These are phyloP conservation scores for Hepsetus odoe DNA, from an alignment of 2,113 vertebrate species.

Conservation along the genomic window DNA sequence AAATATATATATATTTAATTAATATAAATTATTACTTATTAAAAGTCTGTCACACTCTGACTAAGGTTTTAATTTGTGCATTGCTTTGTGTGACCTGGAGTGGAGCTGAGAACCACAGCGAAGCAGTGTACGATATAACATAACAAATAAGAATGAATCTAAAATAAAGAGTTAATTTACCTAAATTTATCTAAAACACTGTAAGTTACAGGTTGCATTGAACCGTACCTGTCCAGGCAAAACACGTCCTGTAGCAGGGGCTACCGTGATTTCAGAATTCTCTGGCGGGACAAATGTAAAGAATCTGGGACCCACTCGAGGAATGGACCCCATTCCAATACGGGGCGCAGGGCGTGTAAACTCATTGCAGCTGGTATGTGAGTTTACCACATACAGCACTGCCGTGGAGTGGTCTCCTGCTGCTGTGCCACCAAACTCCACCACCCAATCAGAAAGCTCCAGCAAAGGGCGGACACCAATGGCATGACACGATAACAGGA, in stretches of 20 bases:
- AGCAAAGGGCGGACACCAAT: slow-evolving; percentile 84
- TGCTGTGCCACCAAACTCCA: slow-evolving; percentile 86
- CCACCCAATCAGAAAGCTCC: slow-evolving; percentile 84
- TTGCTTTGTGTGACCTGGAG: too few species aligned
- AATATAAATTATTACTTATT: too few species aligned
- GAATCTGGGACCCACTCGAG: slow-evolving; percentile 70
- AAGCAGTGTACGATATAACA: too few species aligned
- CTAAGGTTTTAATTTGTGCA: too few species aligned
- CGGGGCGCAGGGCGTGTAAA: slow-evolving; percentile 63
- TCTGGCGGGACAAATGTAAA: slow-evolving; percentile 82
- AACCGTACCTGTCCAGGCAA: slow-evolving; percentile 69
- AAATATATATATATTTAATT: too few species aligned
- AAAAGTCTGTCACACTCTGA: too few species aligned
- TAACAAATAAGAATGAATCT: too few species aligned
- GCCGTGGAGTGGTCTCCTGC: slow-evolving; percentile 76
- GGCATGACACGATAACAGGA: slow-evolving; percentile 83
- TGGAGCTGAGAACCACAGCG: too few species aligned
- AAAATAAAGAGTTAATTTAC: neutral
- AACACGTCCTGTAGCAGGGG: slow-evolving; percentile 78
- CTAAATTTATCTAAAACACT: neutral
- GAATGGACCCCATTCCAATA: slow-evolving; percentile 48
- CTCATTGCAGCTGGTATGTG: slow-evolving; percentile 61
- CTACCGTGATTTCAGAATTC: slow-evolving; percentile 76
- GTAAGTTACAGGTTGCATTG: neutral
- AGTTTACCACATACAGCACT: slow-evolving; percentile 75